Percentiles rank a stretch among this genome's conserved stretches.
These are phyloP conservation scores for Ceratoteleas bidentatus DNA, from an alignment of 1,140 invertebrate species.

Conservation along the genomic window DNA sequence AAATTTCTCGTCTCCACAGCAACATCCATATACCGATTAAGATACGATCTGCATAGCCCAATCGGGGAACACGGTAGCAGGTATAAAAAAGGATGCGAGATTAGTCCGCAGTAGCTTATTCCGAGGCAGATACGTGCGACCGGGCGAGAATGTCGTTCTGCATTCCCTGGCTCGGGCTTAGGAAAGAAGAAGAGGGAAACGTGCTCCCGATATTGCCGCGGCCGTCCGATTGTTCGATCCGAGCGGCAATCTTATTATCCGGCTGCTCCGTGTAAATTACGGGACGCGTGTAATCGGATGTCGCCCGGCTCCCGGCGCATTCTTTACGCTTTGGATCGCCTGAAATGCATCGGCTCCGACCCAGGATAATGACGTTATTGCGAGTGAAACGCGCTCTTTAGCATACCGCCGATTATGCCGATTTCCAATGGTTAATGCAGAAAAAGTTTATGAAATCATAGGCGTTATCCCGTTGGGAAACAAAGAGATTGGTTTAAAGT, in stretches of 20 bases:
- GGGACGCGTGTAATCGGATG: constrained; percentile 47
- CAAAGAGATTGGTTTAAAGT: no score
- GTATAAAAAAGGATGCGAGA: no score
- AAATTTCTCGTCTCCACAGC: no score
- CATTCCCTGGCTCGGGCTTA: constrained; percentile 26
- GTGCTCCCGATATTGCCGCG: constrained; percentile 32
- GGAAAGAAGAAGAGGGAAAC: constrained; percentile 27
- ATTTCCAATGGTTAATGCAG: no score
- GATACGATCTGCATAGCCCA: no score
- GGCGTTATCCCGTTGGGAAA: no score
- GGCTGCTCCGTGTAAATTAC: constrained; percentile 52
- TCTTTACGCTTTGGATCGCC: constrained; percentile 40
- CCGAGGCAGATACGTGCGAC: constrained; percentile 31
- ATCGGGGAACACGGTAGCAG: no score
- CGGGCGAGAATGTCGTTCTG: constrained; percentile 36
- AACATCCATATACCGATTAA: no score
- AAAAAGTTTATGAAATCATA: no score
- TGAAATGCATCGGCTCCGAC: constrained; percentile 29
- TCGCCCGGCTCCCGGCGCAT: constrained; percentile 31
- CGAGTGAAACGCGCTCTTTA: constrained; percentile 23
- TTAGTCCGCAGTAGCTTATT: constrained; percentile 22
- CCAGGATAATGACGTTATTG: constrained; percentile 47
- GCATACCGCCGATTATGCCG: no score
- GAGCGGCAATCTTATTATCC: constrained; percentile 54
- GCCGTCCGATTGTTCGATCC: constrained; percentile 53